Percentiles rank a stretch among this genome's conserved stretches.
phyloP scores from a whole-genome alignment of 2,113 vertebrate genomes.

The Callipepla californica region DNA sequence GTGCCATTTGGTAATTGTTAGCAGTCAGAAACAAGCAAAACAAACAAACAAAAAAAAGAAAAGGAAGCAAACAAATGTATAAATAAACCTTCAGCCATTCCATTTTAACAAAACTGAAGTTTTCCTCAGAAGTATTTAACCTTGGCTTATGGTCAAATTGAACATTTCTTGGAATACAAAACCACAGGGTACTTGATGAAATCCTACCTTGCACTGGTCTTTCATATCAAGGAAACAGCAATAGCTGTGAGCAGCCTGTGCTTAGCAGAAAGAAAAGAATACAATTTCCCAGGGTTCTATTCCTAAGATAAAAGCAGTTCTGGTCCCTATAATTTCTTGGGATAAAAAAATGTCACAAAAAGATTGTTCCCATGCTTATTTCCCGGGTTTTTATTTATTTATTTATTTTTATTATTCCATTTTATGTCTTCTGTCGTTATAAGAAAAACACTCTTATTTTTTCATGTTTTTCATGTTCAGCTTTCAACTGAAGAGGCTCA shows the following conservation, averaged over 20 bases:
- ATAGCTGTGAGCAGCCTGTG: background rate
- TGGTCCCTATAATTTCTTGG: background rate
- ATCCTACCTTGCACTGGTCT: background rate
- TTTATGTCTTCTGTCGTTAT: background rate
- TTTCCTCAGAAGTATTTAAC: background rate
- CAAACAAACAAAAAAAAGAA: background rate
- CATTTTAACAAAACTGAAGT: background rate
- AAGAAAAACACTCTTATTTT: background rate
- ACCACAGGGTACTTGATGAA: background rate
- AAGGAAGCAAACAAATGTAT: background rate
- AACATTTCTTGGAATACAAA: background rate
- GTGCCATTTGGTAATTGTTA: background rate
- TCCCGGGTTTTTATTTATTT: background rate
- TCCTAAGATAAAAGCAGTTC: background rate
- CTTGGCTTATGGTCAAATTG: background rate
- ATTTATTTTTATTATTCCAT: too few species aligned
- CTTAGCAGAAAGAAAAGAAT: background rate
- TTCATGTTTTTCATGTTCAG: background rate
- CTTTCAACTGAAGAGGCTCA: background rate
- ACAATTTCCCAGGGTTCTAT: background rate
- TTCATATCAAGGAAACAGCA: background rate
- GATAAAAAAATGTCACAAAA: background rate
- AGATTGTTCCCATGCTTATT: fast-evolving
- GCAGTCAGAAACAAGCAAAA: background rate
- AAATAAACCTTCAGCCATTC: background rate